These are phyloP conservation scores for Tanytarsus gracilentus DNA, from an alignment of 2,888 invertebrate species.

Conservation along the genomic window DNA sequence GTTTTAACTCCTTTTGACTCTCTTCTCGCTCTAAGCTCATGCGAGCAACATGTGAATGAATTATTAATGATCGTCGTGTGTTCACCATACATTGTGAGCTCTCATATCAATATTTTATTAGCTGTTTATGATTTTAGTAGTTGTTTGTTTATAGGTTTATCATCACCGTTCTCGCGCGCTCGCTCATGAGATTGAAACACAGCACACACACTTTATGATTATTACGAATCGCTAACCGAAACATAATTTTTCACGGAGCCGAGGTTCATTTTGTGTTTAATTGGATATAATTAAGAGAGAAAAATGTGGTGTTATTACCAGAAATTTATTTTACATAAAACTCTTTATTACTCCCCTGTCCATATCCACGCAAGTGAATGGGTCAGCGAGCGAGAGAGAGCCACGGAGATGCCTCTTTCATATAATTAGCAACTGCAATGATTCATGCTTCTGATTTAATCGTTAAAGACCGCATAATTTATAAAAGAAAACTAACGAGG, in stretches of 20 bases:
- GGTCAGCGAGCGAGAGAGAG: not conserved
- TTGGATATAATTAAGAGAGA: slow-evolving; percentile 23
- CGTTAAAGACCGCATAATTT: slow-evolving; percentile 24
- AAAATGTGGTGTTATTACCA: slow-evolving; percentile 19
- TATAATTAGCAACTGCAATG: slow-evolving; percentile 21
- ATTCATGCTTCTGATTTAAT: slow-evolving; percentile 15
- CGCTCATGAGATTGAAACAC: too few species aligned
- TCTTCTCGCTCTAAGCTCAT: not conserved
- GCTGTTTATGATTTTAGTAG: not conserved
- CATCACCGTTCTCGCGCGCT: too few species aligned
- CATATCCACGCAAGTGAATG: not conserved
- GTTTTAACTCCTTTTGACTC: not conserved
- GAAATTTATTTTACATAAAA: slow-evolving; percentile 17
- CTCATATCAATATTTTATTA: not conserved
- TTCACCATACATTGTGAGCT: not conserved
- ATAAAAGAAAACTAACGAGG: slow-evolving; percentile 5
- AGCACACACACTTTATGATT: slow-evolving; percentile 13
- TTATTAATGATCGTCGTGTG: too few species aligned
- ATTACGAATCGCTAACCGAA: slow-evolving; percentile 16
- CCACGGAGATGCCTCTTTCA: slow-evolving; percentile 10
- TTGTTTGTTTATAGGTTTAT: not conserved
- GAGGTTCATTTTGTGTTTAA: slow-evolving; percentile 8
- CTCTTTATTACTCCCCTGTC: slow-evolving; percentile 7
- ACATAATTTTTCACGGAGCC: slow-evolving; percentile 17
- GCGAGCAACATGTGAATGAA: not conserved